Base-by-base conservation (phyloP, 2,797 vertebrate species). In the Sardinella longiceps region DNA sequence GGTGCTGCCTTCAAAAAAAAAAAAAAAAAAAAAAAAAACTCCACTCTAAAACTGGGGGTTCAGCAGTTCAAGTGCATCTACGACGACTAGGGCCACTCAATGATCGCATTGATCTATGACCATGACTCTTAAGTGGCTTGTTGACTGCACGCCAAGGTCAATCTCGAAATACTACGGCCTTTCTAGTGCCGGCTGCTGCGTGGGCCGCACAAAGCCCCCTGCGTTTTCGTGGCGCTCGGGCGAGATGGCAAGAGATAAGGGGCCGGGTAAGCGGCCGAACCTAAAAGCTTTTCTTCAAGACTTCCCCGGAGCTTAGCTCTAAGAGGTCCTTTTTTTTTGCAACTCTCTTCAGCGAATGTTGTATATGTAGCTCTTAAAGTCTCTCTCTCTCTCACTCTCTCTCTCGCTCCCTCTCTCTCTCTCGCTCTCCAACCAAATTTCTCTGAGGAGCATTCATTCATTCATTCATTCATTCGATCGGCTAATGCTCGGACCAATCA, bases 201-300 rank as follows among this genome's bases (percentile, higher is more conserved):
- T 90, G 89, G 20, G 12, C 82, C 83, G 86, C 87, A 88, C 89
- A 84, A 87, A 81, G 85, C 80, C 58, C 58, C 30, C 82, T 82
- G 84, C 80, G 85, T 80, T 87, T 84, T 77, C 70, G 90, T 89
- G 91, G 90, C 91, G 89, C 88, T 88, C 83, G 85, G 89, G 81
- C 33, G 85, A 90, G 93, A 94, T 93, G 90, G 87, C 60, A 48
- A 37, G 85, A 93, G 94, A 95, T 94, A 94, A 90, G 87, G 87
- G 37, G 84, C 83, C 7, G 15, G 15, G 70, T 37, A 77, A 77
- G 53, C 83, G 88, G 84, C 84, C 80, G 84, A 85, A 85, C 83
- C 87, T 93, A 89, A 94, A 94, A 93, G 93, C 91, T 90, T 88
- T 93, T 87, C 94, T 94, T 94, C 91, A 94, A 90, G 87, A 89